Conservation (phyloP, 1,140 invertebrate species). For the Scaptomyza pallida region DNA sequence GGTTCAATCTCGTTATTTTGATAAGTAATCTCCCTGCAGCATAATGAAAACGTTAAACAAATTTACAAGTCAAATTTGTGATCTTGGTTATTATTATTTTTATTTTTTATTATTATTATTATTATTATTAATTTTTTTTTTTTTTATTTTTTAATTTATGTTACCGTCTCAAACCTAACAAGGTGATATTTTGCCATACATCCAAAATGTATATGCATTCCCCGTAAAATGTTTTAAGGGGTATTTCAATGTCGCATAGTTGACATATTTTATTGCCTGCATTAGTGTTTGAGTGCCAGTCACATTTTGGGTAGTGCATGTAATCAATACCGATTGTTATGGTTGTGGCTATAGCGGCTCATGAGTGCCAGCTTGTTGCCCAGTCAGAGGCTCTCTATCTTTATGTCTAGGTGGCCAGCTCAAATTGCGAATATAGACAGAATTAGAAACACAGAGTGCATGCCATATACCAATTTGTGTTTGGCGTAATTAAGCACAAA, state of each 20-base stretch:
- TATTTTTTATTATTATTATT: no score
- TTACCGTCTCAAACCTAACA: no score
- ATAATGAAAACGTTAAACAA: no score
- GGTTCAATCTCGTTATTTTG: no score
- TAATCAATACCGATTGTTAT: slow-evolving; percentile 73
- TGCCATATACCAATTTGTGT: slow-evolving; percentile 67
- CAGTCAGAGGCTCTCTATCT: slow-evolving; percentile 3
- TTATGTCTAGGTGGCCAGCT: slow-evolving; percentile 6
- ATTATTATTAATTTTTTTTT: no score
- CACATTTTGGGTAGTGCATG: slow-evolving; percentile 38
- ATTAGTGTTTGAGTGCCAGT: slow-evolving; percentile 13
- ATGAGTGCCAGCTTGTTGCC: slow-evolving; percentile 40
- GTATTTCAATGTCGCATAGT: slow-evolving; percentile 4
- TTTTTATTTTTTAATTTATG: no score
- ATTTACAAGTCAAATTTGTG: no score
- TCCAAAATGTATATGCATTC: no score
- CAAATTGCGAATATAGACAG: slow-evolving; percentile 40
- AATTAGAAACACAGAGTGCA: slow-evolving; percentile 51
- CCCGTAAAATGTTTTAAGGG: not conserved
- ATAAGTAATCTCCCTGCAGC: no score
- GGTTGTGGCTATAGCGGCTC: slow-evolving; percentile 45
- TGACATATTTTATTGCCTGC: not conserved
- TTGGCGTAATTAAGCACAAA: slow-evolving; percentile 65
- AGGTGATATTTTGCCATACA: no score
- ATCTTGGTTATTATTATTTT: no score